Percentiles rank a stretch among this genome's conserved stretches.
Conservation (phyloP, 2,113 vertebrate species). For the Nestor notabilis region DNA sequence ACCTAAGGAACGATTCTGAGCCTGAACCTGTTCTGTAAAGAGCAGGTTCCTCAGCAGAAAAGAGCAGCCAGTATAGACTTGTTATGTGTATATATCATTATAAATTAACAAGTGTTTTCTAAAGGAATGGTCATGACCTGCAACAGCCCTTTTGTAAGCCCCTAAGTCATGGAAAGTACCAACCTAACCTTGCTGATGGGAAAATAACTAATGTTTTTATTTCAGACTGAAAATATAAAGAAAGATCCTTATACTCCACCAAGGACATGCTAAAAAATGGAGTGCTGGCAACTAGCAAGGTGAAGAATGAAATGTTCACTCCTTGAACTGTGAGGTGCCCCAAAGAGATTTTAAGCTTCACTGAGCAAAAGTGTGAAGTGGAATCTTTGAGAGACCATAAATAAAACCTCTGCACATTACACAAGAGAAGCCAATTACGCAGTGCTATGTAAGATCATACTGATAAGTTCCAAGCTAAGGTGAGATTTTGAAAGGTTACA, state of each 20-base stretch:
- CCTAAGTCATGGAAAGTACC: conserved; percentile 17
- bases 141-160: not conserved
- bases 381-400: conserved; percentile 36
- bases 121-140: not conserved
- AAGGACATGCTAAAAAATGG: conserved; percentile 17
- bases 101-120: not conserved
- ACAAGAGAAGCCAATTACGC: not conserved
- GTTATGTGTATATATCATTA: not conserved
- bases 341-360: conserved; percentile 56
- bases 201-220: conserved; percentile 10
- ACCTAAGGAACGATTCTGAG: not conserved
- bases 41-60: not conserved
- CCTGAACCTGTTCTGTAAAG: not conserved
- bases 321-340: conserved; percentile 47
- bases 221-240: conserved; percentile 3
- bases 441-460: not conserved
- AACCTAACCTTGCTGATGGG: not conserved
- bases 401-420: not conserved
- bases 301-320: conserved; percentile 31
- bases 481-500: not conserved
- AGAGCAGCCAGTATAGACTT: not conserved
- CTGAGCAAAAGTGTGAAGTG: conserved; percentile 46
- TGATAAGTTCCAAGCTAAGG: conserved; percentile 29
- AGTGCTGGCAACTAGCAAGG: not conserved
- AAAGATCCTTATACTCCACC: not conserved